phyloP scores from a whole-genome alignment of 2,797 vertebrate genomes.

The Anabas testudineus region DNA sequence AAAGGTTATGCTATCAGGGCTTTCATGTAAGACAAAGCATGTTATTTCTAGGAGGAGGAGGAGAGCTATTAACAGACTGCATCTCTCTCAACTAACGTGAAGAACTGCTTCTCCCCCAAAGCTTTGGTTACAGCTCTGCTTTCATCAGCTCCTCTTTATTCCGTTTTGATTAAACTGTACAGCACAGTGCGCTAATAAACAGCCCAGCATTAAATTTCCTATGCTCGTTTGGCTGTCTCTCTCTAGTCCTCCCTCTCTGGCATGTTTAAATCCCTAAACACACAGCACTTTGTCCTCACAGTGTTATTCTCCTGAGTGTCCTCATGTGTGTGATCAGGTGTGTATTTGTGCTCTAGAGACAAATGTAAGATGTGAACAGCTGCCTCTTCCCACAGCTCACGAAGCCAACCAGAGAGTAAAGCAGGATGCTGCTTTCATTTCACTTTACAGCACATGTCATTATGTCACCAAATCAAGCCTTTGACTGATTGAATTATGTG shows the following conservation, averaged over 20 bases:
- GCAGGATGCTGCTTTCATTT: constrained; percentile 39
- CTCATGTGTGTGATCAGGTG: constrained; percentile 51
- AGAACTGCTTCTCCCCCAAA: constrained; percentile 41
- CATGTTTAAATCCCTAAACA: constrained; percentile 29
- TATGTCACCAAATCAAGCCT: constrained; percentile 27
- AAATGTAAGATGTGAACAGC: constrained; percentile 53
- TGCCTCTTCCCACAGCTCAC: constrained; percentile 35
- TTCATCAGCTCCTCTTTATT: constrained; percentile 50
- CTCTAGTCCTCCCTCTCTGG: constrained; percentile 11
- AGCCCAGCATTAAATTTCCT: constrained; percentile 17
- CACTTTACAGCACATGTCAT: constrained; percentile 36
- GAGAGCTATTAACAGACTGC: constrained; percentile 52
- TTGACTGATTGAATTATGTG: constrained; percentile 34
- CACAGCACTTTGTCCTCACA: constrained; percentile 42
- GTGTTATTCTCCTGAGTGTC: constrained; percentile 55
- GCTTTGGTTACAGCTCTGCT: constrained; percentile 49
- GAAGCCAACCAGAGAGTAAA: constrained; percentile 21
- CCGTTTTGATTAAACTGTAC: constrained; percentile 34
- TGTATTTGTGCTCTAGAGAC: constrained; percentile 52
- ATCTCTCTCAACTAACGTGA: constrained; percentile 26
- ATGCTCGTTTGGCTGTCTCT: constrained; percentile 2
- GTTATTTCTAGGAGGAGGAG: constrained; percentile 56
- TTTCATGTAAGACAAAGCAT: constrained; percentile 58
- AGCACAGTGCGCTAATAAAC: constrained; percentile 29
- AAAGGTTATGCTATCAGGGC: constrained; percentile 43